Percentiles rank a stretch among this genome's conserved stretches.
phyloP scores from a whole-genome alignment of 2,113 vertebrate species.

The Cercocebus atys region DNA sequence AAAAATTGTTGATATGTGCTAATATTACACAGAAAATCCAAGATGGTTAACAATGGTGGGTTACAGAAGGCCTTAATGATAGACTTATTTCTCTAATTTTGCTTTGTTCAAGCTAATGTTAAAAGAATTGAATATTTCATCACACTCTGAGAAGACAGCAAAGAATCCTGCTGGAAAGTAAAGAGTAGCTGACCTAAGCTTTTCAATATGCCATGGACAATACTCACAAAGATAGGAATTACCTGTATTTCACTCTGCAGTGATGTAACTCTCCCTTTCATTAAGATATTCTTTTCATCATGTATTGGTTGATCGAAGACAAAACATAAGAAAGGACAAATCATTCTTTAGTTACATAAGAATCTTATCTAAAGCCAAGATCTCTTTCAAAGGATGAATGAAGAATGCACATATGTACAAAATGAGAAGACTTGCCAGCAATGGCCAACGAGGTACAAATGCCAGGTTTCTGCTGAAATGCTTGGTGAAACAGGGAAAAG shows the following conservation, averaged over 20 bases:
- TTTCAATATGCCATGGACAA: background rate
- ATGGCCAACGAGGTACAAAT: background rate
- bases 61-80: background rate
- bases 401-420: background rate
- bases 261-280: background rate
- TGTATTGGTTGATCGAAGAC: background rate
- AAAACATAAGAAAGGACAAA: background rate
- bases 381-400: background rate
- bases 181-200: background rate
- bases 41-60: background rate
- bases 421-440: background rate
- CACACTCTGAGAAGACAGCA: background rate
- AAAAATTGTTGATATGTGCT: background rate
- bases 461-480: background rate
- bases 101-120: background rate
- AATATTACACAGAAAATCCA: background rate
- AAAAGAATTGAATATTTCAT: background rate
- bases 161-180: background rate
- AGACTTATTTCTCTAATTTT: background rate
- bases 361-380: constrained; percentile 6
- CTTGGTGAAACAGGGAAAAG: background rate
- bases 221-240: background rate
- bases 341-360: background rate
- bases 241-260: background rate
- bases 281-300: background rate